phyloP scores from a whole-genome alignment of 1,140 invertebrate species.

The Monomorium pharaonis region DNA sequence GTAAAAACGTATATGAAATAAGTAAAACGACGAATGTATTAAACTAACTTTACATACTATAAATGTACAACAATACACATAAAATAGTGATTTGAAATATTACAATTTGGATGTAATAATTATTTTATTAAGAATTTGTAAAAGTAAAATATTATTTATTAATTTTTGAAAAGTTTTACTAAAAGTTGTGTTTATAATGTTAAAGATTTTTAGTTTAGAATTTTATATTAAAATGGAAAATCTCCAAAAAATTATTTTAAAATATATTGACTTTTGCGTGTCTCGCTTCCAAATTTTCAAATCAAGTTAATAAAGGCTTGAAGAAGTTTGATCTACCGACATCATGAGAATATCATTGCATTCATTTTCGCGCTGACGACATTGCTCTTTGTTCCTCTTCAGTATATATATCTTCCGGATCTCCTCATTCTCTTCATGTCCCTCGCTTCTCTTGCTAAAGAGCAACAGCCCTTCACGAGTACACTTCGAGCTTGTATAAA shows the following conservation, averaged over 20 bases:
- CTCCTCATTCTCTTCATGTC: slow-evolving; percentile 50
- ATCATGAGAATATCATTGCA: background rate
- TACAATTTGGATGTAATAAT: background rate
- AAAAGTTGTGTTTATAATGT: background rate
- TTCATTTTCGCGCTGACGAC: background rate
- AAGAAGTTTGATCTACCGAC: background rate
- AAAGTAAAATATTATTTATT: background rate
- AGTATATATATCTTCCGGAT: background rate
- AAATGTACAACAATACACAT: background rate
- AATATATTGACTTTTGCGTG: background rate
- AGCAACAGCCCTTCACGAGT: slow-evolving; percentile 61
- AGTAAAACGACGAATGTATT: too few relatives aligned
- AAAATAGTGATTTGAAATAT: background rate
- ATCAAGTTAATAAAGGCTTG: background rate
- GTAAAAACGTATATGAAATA: too few relatives aligned
- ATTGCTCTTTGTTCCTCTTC: slow-evolving; percentile 29
- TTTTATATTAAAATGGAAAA: background rate
- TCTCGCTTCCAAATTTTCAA: background rate
- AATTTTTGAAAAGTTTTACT: background rate
- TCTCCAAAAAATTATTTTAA: background rate
- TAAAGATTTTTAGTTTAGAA: too few relatives aligned
- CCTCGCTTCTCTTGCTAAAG: slow-evolving; percentile 56
- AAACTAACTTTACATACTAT: too few relatives aligned
- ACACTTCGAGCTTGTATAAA: slow-evolving; percentile 59
- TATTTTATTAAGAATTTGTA: background rate